phyloP scores from a whole-genome alignment of 2,797 vertebrate species.

The Xyrichtys novacula region DNA sequence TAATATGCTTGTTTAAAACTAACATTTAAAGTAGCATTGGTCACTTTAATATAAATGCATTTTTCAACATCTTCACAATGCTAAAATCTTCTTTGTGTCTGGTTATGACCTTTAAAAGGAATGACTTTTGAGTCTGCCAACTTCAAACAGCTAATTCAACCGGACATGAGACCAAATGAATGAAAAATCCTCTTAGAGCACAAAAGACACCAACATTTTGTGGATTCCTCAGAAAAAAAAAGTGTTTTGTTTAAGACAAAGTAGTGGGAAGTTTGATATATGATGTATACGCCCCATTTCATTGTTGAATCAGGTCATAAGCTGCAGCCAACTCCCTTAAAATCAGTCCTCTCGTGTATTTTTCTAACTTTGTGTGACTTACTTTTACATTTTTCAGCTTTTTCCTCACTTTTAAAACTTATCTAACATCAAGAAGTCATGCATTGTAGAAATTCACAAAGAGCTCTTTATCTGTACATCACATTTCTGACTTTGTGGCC shows the following conservation, averaged over 20 bases:
- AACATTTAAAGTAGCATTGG: neutral
- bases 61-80: neutral
- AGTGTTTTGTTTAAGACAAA: neutral
- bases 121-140: neutral
- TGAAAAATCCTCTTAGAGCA: neutral
- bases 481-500: slow-evolving; percentile 46
- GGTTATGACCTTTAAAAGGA: neutral
- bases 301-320: slow-evolving; percentile 19
- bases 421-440: neutral
- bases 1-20: slow-evolving; percentile 1
- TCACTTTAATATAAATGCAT: neutral
- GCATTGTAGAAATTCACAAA: neutral
- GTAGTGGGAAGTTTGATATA: neutral
- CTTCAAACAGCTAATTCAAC: neutral
- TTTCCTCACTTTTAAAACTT: neutral
- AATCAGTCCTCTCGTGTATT: neutral
- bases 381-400: neutral
- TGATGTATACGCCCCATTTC: neutral
- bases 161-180: slow-evolving; percentile 6
- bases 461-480: neutral
- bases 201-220: neutral
- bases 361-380: neutral
- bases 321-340: slow-evolving; percentile 13
- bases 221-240: neutral
- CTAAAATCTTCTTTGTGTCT: neutral